A percentile compares a stretch with the other conserved stretches of the same genome.
phyloP scores from a whole-genome alignment of 2,113 vertebrate species.

The Scomber scombrus region DNA sequence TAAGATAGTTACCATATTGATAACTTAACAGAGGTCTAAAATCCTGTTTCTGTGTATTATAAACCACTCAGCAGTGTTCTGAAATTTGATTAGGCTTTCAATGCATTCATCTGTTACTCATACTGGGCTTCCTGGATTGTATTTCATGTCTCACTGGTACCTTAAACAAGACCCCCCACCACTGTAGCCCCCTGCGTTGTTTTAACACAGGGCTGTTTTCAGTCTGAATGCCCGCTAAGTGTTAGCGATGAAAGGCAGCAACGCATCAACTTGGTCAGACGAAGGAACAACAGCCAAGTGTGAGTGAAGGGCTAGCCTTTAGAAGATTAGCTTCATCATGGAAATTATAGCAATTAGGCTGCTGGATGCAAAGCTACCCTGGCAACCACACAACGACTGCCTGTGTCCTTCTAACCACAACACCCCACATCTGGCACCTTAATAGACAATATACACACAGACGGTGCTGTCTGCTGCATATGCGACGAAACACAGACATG shows the following conservation, averaged over 20 bases:
- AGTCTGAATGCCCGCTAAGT: neutral
- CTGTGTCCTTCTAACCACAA: constrained; percentile 72
- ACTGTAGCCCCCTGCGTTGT: neutral
- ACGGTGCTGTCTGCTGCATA: constrained; percentile 65
- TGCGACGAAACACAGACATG: constrained; percentile 55
- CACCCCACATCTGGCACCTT: constrained; percentile 81
- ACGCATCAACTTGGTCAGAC: constrained; percentile 33
- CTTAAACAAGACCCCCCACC: too few relatives aligned
- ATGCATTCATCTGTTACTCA: too few relatives aligned
- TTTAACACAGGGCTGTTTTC: constrained; percentile 2
- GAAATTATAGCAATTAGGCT: constrained; percentile 81
- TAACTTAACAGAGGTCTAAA: too few relatives aligned
- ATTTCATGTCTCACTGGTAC: too few relatives aligned
- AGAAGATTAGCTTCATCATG: constrained; percentile 82
- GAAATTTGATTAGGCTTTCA: too few relatives aligned
- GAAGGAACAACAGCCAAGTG: constrained; percentile 70
- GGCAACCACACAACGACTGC: constrained; percentile 73
- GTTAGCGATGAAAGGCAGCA: constrained; percentile 29
- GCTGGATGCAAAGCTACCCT: constrained; percentile 69
- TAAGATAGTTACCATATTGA: too few relatives aligned
- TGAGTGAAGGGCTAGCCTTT: constrained; percentile 72
- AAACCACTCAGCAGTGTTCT: too few relatives aligned
- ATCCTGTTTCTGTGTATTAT: too few relatives aligned
- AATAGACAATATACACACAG: constrained; percentile 78
- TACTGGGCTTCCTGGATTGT: too few relatives aligned